Percentiles rank a stretch among this genome's conserved stretches.
Conservation (phyloP, 2,888 invertebrate genomes). For the Deroplatys truncata region DNA sequence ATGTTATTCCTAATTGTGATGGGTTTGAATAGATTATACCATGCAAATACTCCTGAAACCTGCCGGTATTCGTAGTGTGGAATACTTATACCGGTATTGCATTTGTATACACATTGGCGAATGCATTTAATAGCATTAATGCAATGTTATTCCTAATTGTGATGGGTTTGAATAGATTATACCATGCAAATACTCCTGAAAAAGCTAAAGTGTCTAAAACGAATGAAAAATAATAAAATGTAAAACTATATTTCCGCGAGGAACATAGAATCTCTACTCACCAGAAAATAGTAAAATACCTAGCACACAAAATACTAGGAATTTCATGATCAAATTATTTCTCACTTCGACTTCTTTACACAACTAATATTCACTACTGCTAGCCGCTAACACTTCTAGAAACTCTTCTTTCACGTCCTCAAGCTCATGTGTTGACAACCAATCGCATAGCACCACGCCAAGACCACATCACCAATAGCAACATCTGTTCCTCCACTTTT, state of each 20-base stretch:
- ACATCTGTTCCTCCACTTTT: background rate
- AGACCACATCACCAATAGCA: background rate
- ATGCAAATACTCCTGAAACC: no score
- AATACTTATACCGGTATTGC: no score
- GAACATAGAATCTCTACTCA: constrained; percentile 35
- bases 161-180: no score
- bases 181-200: no score
- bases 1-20: no score
- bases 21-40: no score
- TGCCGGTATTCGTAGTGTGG: no score
- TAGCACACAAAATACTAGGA: constrained; percentile 44
- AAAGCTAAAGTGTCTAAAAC: background rate
- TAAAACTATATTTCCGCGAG: constrained; percentile 34
- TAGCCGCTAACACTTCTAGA: background rate
- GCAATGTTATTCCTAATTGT: background rate
- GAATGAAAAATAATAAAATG: background rate
- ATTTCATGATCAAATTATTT: constrained; percentile 42
- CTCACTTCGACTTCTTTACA: background rate
- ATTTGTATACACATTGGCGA: no score
- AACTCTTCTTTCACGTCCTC: background rate
- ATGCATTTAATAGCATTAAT: background rate
- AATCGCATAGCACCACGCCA: constrained; percentile 1
- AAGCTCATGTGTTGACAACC: background rate
- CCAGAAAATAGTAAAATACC: constrained; percentile 48
- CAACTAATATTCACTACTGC: background rate